Base-by-base conservation (phyloP, 1,140 invertebrate species). In the Phymastichus coffea region DNA sequence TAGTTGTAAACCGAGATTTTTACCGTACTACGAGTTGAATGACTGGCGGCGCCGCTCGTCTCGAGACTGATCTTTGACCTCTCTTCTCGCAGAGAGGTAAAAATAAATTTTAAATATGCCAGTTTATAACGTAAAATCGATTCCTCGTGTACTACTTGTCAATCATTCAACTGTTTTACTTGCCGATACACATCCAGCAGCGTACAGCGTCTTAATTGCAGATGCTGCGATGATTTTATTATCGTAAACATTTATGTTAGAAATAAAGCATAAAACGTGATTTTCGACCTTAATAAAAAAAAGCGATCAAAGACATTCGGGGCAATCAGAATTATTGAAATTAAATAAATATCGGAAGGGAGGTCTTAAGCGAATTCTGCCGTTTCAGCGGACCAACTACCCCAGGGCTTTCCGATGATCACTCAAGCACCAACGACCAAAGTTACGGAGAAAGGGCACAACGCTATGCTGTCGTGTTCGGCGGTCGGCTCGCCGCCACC, bases 391-490 rank as follows among this genome's bases (percentile, higher is more conserved):
- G 89, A 92, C 67, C 89, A 92, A 76, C 80, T 94, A 35, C 95
- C 96, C 7, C 79, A 79, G 54, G 96, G 96, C 25, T 99, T 98
- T 80, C 97, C 96, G 20, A 83, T 85, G 69, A 95, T 99, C 70
- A 88, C 87, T 17, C 87, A 90, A 64, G 78, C 88, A 62, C 93
- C 95, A 1, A 84, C 83, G 26, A 90, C 87, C 15, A 90, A 95
- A 81, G 94, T 96, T 43, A 95, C 98, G 26, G 97, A 99, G 81
- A 93, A 94, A 66, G 94, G 93, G n/a, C 91, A 94, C 76, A 92
- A 87, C 20, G 89, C 94, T 0, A 84, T 93, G 6, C 85, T 99
- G 57, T 86, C 88, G 15, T 99, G 97, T 79, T 84, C 88, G 53
- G 95, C 94, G 14, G 85, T 84, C 17, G 96, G 95, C 30, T 89